Evolutionary conservation across 92 coral and sea anemone species (phyloP), one percentile per base, ranked within the genome.

Genomic region (Porites cylindrica): DNA sequence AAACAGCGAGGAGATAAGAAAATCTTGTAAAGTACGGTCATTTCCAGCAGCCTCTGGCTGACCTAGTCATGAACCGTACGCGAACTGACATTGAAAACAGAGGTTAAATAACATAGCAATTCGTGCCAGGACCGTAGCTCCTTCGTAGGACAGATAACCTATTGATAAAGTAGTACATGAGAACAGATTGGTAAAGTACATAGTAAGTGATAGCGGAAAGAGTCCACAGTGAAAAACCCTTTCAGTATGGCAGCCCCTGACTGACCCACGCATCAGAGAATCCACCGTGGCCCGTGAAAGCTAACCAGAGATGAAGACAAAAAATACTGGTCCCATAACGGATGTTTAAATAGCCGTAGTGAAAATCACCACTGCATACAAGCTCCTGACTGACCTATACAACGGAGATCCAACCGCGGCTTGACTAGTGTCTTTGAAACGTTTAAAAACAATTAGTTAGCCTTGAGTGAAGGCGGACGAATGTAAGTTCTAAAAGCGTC

Each of bases 401-500:
- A 66, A 56, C 70, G 67, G 51, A 68, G 73, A 26, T 68, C 73
- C 73, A 26, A 26, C 24, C 51, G 38, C 73, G 73, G 73, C 73
- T 68, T 23, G 73, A 68, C 12, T 68, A 68, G 72, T 26, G 72
- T 68, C 72, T 20, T 68, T 66, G 8, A 68, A 68, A 68, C 51
- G 72, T n/a, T 68, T 20, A 68, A 68, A 68, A 68, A 68, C 51
- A 68, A 68, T 68, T 68, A 68, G 73, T 68, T 68, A 68, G 85
- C 75, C 51, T 80, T 80, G 53, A 80, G 72, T 14, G 70, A 80
- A 52, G 85, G 72, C 72, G 85, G 85, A 65, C 85, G 77, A 26
- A 64, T 80, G 71, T 80, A 7, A 80, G 71, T 29, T 51, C 71
- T 63, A 65, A 80, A 80, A 69, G 89, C 89, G 66, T 85, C 84